Percentiles rank a stretch among this genome's conserved stretches.
These are phyloP conservation scores for Florisuga fusca DNA, from an alignment of 2,797 vertebrate species.

Conservation along the genomic window DNA sequence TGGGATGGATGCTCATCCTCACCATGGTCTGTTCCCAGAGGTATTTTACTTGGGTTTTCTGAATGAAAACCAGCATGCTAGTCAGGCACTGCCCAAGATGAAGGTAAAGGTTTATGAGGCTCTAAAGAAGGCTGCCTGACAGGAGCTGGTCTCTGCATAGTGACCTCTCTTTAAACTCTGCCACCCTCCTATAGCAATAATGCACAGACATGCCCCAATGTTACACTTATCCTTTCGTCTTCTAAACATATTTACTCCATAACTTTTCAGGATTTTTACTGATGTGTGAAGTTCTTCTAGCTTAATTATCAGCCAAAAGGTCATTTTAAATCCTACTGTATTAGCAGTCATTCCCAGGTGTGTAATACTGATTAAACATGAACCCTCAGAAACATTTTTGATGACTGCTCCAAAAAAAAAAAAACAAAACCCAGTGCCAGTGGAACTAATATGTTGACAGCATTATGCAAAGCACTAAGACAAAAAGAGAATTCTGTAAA, in stretches of 20 bases:
- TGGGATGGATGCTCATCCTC: not conserved
- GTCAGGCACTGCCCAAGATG: not conserved
- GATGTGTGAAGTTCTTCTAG: not conserved
- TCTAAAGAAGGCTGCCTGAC: not conserved
- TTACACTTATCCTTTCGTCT: not conserved
- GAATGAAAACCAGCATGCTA: accelerated
- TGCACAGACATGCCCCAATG: not conserved
- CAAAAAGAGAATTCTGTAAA: not conserved
- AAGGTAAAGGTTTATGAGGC: not conserved
- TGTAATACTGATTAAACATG: not conserved
- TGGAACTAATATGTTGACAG: not conserved
- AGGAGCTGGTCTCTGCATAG: not conserved
- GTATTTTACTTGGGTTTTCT: not conserved
- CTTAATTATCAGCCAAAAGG: not conserved
- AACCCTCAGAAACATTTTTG: not conserved
- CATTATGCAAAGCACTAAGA: not conserved
- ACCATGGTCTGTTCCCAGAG: accelerated
- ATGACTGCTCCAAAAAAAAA: not conserved
- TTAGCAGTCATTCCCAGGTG: not conserved
- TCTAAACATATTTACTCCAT: not conserved
- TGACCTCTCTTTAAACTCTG: not conserved
- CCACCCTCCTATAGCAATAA: accelerated
- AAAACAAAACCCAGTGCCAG: not conserved
- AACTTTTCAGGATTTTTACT: not conserved
- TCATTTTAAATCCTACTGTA: not conserved